Evolutionary conservation across 2,888 invertebrate species (phyloP).

Genomic region (Chymomyza fuscimana): DNA sequence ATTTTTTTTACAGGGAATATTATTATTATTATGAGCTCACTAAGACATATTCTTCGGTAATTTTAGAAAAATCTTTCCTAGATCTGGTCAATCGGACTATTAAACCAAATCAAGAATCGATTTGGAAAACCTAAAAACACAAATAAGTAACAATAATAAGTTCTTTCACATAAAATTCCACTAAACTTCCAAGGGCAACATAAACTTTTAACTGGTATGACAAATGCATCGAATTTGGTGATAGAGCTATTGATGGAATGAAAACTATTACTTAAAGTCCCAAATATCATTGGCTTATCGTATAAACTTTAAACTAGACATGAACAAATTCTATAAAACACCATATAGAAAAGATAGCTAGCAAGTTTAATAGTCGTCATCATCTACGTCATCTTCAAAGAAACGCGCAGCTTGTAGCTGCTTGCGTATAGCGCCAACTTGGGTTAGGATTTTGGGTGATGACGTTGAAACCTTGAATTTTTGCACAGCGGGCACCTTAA

Average conservation of each 20-base stretch:
- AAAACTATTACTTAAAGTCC: background rate
- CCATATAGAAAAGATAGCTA: constrained; percentile 6
- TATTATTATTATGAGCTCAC: no score
- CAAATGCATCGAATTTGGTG: background rate
- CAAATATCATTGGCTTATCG: background rate
- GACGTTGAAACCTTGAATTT: constrained; percentile 72
- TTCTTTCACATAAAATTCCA: no score
- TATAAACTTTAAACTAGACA: constrained; percentile 18
- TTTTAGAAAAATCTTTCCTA: no score
- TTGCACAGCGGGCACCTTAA: constrained; percentile 84
- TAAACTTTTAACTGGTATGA: no score
- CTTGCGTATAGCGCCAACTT: constrained; percentile 85
- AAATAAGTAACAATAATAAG: no score
- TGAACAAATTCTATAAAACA: constrained; percentile 28
- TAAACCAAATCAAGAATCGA: no score
- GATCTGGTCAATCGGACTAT: no score
- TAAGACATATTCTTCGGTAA: no score
- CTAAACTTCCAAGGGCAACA: no score
- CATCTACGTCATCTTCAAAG: constrained; percentile 35
- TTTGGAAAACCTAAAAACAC: no score
- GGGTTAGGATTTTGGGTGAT: constrained; percentile 82
- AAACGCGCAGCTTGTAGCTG: constrained; percentile 85
- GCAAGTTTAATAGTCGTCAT: constrained; percentile 43
- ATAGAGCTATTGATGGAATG: background rate
- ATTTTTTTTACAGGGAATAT: no score